Conservation (phyloP, 2,797 vertebrate species). For the Arremon brunneinucha region DNA sequence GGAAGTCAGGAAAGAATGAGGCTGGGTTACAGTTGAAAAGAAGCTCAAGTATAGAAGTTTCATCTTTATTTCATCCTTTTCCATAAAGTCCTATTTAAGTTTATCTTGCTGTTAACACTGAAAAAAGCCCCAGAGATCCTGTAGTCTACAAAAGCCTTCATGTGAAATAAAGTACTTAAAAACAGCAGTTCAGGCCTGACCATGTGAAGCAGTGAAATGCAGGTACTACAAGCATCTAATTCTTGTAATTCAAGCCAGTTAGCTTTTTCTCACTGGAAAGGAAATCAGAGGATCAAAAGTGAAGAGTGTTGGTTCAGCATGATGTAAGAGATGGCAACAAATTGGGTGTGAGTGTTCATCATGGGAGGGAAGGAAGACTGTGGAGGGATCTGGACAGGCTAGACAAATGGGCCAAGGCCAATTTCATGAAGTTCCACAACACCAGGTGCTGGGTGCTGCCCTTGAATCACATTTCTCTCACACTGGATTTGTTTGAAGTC, state of each 20-base stretch:
- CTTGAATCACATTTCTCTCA: background rate
- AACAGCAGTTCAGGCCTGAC: background rate
- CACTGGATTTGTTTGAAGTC: background rate
- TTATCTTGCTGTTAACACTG: background rate
- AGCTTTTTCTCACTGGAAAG: background rate
- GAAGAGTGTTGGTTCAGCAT: background rate
- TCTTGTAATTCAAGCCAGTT: background rate
- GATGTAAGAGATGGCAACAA: background rate
- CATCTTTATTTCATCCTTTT: background rate
- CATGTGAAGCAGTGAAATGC: background rate
- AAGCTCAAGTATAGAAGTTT: background rate
- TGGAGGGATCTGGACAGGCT: background rate
- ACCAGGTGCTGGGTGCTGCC: background rate
- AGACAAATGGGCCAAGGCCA: background rate
- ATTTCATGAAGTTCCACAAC: background rate
- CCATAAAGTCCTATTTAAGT: background rate
- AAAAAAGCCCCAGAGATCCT: background rate
- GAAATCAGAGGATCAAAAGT: background rate
- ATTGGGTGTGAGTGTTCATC: background rate
- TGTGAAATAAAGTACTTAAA: background rate
- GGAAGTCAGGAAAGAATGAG: background rate
- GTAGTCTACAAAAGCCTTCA: background rate
- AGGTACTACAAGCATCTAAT: background rate
- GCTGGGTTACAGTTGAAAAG: background rate
- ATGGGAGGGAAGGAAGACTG: background rate